Evolutionary conservation across 2,113 vertebrate species (phyloP).

Genomic region (Gulo gulo): DNA sequence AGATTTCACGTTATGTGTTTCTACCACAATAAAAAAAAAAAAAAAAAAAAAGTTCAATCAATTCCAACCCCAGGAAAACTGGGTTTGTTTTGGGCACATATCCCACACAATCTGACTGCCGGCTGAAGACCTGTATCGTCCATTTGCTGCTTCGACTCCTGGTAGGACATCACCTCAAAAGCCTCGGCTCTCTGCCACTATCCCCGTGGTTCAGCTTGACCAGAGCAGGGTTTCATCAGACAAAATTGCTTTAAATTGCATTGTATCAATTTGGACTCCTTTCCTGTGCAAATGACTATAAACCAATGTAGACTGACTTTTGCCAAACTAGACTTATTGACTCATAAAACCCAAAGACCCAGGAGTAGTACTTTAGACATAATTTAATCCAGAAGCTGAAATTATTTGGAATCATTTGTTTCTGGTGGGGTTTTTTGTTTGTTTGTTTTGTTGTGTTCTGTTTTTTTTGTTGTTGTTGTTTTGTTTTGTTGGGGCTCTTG

Average conservation of each 20-base stretch:
- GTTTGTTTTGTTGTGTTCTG: too few relatives aligned
- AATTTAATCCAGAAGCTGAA: neutral
- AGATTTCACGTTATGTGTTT: neutral
- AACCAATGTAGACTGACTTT: neutral
- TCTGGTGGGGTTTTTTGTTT: too few relatives aligned
- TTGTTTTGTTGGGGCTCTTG: too few relatives aligned
- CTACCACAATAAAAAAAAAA: neutral
- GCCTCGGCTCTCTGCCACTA: rapidly evolving
- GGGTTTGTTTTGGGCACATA: neutral
- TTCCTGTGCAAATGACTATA: neutral
- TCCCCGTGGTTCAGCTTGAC: too few relatives aligned
- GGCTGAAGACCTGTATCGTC: neutral
- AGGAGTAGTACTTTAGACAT: neutral
- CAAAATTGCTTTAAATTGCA: neutral
- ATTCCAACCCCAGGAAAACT: neutral
- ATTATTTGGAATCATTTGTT: neutral
- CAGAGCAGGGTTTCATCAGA: neutral
- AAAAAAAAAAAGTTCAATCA: neutral
- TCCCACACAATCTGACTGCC: rapidly evolving
- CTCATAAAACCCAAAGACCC: neutral
- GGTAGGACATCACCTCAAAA: neutral
- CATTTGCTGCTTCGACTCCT: neutral
- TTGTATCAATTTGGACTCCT: neutral
- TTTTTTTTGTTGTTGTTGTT: too few relatives aligned
- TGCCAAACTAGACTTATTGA: neutral